Evolutionary conservation across 2,888 invertebrate genomes (phyloP).

Genomic region (Mimachlamys varia): DNA sequence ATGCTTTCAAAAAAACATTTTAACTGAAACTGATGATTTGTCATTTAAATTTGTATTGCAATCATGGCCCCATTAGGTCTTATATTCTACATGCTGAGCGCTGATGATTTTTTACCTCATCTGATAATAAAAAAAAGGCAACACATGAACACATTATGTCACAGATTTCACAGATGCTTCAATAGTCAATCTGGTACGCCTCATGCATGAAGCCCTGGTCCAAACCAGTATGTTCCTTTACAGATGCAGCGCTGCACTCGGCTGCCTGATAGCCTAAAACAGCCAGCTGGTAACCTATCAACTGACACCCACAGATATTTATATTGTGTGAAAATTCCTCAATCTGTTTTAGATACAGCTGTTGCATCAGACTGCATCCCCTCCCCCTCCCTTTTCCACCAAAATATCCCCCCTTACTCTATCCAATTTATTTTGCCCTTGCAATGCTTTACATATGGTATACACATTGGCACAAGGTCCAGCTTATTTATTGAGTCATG

Average conservation of each 20-base stretch:
- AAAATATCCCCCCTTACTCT: neutral
- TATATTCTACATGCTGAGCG: no score
- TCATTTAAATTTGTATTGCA: no score
- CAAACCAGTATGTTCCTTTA: neutral
- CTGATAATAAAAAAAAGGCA: neutral
- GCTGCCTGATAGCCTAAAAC: neutral
- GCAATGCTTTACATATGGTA: neutral
- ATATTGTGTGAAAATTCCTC: conserved; percentile 20
- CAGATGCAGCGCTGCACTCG: neutral
- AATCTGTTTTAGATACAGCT: neutral
- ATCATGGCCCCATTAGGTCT: no score
- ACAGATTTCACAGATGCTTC: neutral
- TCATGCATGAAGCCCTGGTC: neutral
- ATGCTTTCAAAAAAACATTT: no score
- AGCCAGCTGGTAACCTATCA: neutral
- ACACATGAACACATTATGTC: neutral
- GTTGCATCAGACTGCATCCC: neutral
- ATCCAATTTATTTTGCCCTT: neutral
- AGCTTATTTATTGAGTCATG: neutral
- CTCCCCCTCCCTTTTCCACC: neutral
- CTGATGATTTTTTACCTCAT: neutral
- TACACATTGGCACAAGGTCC: neutral
- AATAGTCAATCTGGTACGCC: neutral
- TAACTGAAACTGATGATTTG: no score
- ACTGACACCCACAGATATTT: conserved; percentile 12